phyloP scores from a whole-genome alignment of 1,140 invertebrate species.

The Drosophila ficusphila region DNA sequence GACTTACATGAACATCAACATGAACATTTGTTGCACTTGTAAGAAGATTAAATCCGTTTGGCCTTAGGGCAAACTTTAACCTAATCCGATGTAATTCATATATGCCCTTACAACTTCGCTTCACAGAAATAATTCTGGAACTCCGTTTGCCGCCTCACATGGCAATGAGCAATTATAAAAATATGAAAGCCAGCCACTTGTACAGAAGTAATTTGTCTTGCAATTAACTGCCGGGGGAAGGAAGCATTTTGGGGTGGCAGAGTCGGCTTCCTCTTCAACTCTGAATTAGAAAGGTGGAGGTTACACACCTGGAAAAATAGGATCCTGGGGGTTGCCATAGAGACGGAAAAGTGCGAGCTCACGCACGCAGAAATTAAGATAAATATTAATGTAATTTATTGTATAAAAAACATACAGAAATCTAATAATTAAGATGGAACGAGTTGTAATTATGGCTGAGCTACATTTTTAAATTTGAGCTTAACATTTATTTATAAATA shows the following conservation, averaged over 20 bases:
- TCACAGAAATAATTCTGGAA: constrained; percentile 3
- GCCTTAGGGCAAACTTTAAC: background rate
- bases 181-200: constrained; percentile 62
- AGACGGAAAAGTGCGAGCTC: constrained; percentile 9
- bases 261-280: constrained; percentile 6
- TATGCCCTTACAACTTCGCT: background rate
- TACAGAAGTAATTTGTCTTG: constrained; percentile 67
- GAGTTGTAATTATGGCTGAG: too few species aligned
- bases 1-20: background rate
- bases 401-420: too few species aligned
- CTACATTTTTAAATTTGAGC: too few species aligned
- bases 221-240: constrained; percentile 57
- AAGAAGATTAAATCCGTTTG: background rate
- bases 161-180: constrained; percentile 53
- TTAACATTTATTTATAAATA: too few species aligned
- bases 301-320: background rate
- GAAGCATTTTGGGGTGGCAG: constrained; percentile 45
- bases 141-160: constrained; percentile 11
- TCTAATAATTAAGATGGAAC: too few species aligned
- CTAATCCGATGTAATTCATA: background rate
- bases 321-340: background rate
- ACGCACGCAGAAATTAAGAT: background rate
- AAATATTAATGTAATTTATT: too few species aligned
- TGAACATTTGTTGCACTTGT: background rate
- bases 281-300: background rate